Evolutionary conservation across 2,797 vertebrate genomes (phyloP).

Genomic region (Pseudochirops cupreus): DNA sequence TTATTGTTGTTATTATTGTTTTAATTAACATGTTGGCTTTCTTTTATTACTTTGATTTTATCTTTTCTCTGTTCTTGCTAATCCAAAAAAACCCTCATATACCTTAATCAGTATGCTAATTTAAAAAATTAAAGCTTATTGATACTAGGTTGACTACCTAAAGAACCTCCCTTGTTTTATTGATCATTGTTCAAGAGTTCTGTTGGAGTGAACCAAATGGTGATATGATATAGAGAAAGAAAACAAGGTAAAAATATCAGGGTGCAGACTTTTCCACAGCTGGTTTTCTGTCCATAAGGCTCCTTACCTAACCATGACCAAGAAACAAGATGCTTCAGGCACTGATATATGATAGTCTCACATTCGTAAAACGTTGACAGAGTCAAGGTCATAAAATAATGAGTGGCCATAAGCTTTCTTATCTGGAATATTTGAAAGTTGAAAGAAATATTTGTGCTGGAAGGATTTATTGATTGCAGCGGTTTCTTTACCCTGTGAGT

Average conservation of each 20-base stretch:
- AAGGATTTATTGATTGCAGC: conserved; percentile 57
- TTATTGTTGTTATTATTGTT: background rate
- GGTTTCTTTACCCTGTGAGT: conserved; percentile 18
- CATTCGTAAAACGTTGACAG: background rate
- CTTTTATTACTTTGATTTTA: background rate
- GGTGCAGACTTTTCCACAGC: conserved; percentile 28
- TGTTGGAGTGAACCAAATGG: conserved; percentile 10
- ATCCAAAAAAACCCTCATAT: background rate
- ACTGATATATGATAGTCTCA: conserved; percentile 18
- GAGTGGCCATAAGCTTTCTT: conserved; percentile 30
- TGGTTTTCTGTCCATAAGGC: background rate
- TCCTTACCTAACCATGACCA: conserved; percentile 27
- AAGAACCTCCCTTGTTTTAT: background rate
- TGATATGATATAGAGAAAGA: conserved; percentile 30
- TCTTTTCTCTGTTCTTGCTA: conserved; percentile 12
- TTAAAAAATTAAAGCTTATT: background rate
- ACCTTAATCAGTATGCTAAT: background rate
- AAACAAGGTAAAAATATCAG: conserved; percentile 40
- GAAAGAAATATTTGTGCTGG: conserved; percentile 41
- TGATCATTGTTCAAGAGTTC: background rate
- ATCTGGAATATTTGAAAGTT: background rate
- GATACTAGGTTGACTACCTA: background rate
- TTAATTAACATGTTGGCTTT: background rate
- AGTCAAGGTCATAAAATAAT: background rate
- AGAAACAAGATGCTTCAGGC: conserved; percentile 21